Percentiles rank a stretch among this genome's conserved stretches.
Conservation (phyloP, 2,888 invertebrate genomes). For the Drosophila engyochracea region DNA sequence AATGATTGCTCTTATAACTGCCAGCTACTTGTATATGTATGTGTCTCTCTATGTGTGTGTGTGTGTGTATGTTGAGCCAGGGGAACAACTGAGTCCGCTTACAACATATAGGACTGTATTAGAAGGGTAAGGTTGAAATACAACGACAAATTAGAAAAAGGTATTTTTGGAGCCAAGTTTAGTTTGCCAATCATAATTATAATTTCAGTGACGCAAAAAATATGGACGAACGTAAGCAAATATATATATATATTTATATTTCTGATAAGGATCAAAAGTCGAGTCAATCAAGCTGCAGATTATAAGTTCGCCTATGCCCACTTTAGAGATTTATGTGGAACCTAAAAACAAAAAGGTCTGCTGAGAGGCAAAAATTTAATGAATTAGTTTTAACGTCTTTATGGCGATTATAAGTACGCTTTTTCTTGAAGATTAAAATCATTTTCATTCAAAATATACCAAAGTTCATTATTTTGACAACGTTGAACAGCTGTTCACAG, state of each 20-base stretch:
- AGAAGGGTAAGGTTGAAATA: neutral
- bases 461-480: neutral
- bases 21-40: slow-evolving; percentile 49
- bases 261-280: neutral
- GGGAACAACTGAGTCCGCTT: neutral
- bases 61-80: slow-evolving; percentile 21
- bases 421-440: neutral
- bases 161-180: neutral
- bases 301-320: no score
- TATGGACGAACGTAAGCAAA: neutral
- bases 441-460: neutral
- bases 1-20: slow-evolving; percentile 79
- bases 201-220: neutral
- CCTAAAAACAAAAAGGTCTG: no score
- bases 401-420: neutral
- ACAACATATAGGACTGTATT: slow-evolving; percentile 8
- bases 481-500: neutral
- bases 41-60: neutral
- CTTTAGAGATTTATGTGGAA: no score
- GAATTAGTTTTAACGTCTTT: neutral
- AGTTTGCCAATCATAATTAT: neutral
- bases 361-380: neutral
- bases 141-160: neutral
- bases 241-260: neutral
- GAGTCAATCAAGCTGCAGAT: neutral